Base-by-base conservation (phyloP, 2,113 vertebrate species). In the Piaya cayana region DNA sequence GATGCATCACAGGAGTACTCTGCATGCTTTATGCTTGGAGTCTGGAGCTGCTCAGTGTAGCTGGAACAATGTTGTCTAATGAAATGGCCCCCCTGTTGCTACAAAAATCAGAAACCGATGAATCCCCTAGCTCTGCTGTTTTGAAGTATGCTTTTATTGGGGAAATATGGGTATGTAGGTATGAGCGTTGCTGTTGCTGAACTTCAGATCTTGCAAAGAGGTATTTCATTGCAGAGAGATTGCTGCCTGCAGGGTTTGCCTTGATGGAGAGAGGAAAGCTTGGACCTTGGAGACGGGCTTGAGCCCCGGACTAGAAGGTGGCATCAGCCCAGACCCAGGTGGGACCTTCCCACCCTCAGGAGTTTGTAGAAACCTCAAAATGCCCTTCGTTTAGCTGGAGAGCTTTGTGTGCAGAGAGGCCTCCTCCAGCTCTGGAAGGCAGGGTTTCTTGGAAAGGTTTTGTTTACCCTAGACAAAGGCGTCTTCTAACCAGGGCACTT, bases 41-140 rank as follows among this genome's bases (percentile, higher is more conserved):
- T 75, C 82, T 74, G 92, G 94, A 74, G 88, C 88, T 92, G 62
- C 76, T 83, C 37, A 25, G 80, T 11, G 2, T 75, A 90, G 93
- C 93, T 95, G 85, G 90, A 96, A 93, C 86, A 85, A 79, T 82
- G 59, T 82, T 88, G 79, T 75, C 82, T 96, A 81, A 90, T 83
- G 85, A 94, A 96, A 90, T 17, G 8, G 87, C 72, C 68, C 70
- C 67, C 93, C 90, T 74, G 82, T 80, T 90, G 92, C 92, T 94
- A 45, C 50, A 74, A 78, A 96, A 96, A 93, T 92, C 82, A 90
- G 93, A 90, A 95, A 59, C 76, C 0, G 69, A 82, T 86, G 92
- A 88, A 71, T 88, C 49, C 52, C 34, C 58, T 43, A 37, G 76
- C 60, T 75, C 12, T 23, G 79, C 63, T 4, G 71, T 85, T 95